Evolutionary conservation across 2,113 vertebrate species (phyloP).

Genomic region (Eulemur macaco): DNA sequence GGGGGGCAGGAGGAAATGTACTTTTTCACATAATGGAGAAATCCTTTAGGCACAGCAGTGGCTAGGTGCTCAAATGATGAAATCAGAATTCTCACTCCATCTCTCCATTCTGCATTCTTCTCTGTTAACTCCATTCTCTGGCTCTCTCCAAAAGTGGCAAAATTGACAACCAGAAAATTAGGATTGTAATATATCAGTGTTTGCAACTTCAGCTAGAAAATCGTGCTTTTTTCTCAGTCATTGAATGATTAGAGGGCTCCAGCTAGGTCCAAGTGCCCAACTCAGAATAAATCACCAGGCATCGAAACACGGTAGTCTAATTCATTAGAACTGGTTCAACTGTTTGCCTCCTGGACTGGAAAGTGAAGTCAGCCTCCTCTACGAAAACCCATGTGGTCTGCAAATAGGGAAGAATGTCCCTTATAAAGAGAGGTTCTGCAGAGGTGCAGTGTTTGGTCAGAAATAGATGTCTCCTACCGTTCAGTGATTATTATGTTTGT

Average conservation of each 20-base stretch:
- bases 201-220: not conserved
- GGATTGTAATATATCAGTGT: not conserved
- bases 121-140: not conserved
- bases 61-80: not conserved
- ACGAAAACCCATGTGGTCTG: not conserved
- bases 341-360: not conserved
- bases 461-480: not conserved
- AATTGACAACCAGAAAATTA: not conserved
- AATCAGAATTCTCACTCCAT: not conserved
- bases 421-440: not conserved
- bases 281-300: not conserved
- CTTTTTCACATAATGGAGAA: not conserved
- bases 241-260: not conserved
- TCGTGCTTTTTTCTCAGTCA: not conserved
- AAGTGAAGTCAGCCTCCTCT: not conserved
- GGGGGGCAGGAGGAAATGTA: not conserved
- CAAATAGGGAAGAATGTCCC: not conserved
- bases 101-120: not conserved
- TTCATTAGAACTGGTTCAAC: not conserved
- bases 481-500: not conserved
- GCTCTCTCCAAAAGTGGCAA: not conserved
- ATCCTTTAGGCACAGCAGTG: not conserved
- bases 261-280: not conserved
- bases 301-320: not conserved
- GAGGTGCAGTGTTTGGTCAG: not conserved